Evolutionary conservation across 2,113 vertebrate genomes (phyloP).

Genomic region (Lophura nycthemera): DNA sequence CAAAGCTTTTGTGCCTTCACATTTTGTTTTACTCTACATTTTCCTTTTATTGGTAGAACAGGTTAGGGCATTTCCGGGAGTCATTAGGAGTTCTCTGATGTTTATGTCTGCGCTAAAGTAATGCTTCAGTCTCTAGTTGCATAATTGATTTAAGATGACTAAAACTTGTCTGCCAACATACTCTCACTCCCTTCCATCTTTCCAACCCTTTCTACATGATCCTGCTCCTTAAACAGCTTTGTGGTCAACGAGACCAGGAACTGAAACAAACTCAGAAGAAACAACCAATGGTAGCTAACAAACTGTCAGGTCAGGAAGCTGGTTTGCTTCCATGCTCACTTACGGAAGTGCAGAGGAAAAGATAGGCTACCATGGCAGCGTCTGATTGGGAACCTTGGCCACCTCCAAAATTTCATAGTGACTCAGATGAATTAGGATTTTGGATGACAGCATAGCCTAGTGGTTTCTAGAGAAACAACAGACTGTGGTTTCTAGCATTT

Average conservation of each 20-base stretch:
- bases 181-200: neutral
- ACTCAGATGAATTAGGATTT: neutral
- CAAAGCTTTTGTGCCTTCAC: neutral
- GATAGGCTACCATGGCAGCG: too few species aligned
- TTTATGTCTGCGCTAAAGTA: neutral
- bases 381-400: neutral
- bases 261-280: neutral
- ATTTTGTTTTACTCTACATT: neutral
- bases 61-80: neutral
- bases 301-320: neutral
- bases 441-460: neutral
- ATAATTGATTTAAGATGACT: neutral
- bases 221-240: neutral
- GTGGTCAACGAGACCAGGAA: neutral
- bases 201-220: neutral
- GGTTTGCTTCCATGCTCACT: neutral
- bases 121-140: neutral
- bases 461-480: neutral
- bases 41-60: neutral
- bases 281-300: neutral
- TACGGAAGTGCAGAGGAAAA: neutral
- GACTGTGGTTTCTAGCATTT: neutral
- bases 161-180: neutral
- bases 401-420: neutral
- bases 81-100: neutral